Evolutionary conservation across 2,888 invertebrate species (phyloP).

Genomic region (Xanthorhoe designata): DNA sequence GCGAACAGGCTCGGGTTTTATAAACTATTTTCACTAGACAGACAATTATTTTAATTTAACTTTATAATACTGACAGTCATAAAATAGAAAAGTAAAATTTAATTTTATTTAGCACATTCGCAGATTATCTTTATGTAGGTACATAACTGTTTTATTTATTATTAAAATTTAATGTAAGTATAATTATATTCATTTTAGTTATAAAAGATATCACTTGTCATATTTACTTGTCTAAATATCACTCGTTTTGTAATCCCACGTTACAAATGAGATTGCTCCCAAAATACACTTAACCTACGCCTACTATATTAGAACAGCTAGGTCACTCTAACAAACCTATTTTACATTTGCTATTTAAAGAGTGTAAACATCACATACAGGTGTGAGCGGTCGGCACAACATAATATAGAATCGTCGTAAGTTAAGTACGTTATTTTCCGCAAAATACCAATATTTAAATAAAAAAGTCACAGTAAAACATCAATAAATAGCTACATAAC

Average conservation of each 20-base stretch:
- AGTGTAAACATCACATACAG: no score
- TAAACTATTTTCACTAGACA: not conserved
- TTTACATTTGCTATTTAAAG: not conserved
- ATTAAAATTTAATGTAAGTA: not conserved
- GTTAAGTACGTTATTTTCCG: no score
- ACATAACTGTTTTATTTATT: not conserved
- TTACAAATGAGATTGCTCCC: slow-evolving; percentile 46
- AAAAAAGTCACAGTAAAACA: no score
- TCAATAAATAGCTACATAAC: no score
- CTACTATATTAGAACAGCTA: slow-evolving; percentile 18
- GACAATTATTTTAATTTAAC: not conserved
- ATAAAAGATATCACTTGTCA: slow-evolving; percentile 27
- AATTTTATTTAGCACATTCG: not conserved
- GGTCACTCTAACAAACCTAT: not conserved
- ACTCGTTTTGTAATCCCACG: slow-evolving; percentile 34
- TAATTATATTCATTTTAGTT: not conserved
- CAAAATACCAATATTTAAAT: no score
- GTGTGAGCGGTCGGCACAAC: no score
- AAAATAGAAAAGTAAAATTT: not conserved
- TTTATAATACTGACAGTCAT: not conserved
- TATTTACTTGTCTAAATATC: slow-evolving; percentile 40
- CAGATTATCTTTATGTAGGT: not conserved
- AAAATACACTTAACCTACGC: slow-evolving; percentile 60
- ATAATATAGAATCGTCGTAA: no score
- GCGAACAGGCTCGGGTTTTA: not conserved